These are phyloP conservation scores for Oriolus oriolus DNA, from an alignment of 2,113 vertebrate species.

Conservation along the genomic window DNA sequence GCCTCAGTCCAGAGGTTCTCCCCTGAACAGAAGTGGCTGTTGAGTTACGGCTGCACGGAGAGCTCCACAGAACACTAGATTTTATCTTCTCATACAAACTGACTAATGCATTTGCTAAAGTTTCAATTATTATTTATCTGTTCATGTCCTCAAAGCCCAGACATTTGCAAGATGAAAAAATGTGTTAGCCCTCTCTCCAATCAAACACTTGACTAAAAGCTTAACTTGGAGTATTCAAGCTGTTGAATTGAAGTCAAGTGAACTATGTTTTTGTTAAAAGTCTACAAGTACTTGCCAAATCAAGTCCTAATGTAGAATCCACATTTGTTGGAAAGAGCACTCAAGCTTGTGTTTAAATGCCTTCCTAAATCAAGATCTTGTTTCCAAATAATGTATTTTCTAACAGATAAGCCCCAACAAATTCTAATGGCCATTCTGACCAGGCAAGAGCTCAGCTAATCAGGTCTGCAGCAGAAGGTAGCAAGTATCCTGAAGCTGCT, in stretches of 20 bases:
- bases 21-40: background rate
- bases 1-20: background rate
- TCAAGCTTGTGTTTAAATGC: background rate
- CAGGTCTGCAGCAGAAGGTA: background rate
- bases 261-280: background rate
- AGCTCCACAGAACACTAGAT: background rate
- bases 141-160: background rate
- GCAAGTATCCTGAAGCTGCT: background rate
- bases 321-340: background rate
- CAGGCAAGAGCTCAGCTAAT: background rate
- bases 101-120: background rate
- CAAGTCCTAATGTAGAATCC: background rate
- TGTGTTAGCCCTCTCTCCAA: background rate
- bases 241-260: background rate
- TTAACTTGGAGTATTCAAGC: background rate
- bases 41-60: rapidly evolving
- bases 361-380: background rate
- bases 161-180: background rate
- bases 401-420: background rate
- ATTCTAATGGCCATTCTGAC: background rate
- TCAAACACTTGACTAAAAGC: background rate
- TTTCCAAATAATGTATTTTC: background rate
- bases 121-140: background rate
- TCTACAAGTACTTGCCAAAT: background rate
- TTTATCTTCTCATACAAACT: background rate